Evolutionary conservation across 2,797 vertebrate genomes (phyloP), one percentile per base, ranked within the genome.

Genomic region (Podargus strigoides): DNA sequence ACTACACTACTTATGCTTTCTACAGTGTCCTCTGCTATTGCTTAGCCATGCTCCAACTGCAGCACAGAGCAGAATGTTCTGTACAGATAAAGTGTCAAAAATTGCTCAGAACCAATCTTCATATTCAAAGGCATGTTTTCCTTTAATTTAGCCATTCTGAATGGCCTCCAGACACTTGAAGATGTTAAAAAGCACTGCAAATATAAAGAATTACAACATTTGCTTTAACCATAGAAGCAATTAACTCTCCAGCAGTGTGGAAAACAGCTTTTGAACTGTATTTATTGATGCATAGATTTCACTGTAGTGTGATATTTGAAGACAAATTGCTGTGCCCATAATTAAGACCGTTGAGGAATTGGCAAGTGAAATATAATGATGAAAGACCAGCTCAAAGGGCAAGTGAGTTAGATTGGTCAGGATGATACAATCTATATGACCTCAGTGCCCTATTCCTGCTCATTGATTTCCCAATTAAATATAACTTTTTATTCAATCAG

Each of bases 211-310:
- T 94, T 96, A 76, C 89, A 93, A 84, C 91, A 96, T 95, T 96
- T 94, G 76, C 80, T 97, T 96, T 96, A 95, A 97, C 94, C 70
- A 84, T 82, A 95, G 91, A 97, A 97, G 93, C 96, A 98, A 97
- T 98, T 97, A 98, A 97, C 97, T 98, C 96, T 97, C 95, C 90
- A 97, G 87, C 91, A 97, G 95, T 94, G 96, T 97, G 94, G 96
- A 97, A 98, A 98, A 98, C 96, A 94, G n/a, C 93, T 95, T 97
- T 97, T 97, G 97, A 98, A 92, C 87, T 90, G 89, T 96, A 97
- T 97, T 97, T 98, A 98, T 98, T 46, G 96, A 98, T 98, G 97
- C 97, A 97, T 94, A 96, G 97, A 97, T 98, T 98, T 96, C 96
- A 98, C 94, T 79, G 90, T 60, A 80, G 94, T 97, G 96, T 97